phyloP scores from a whole-genome alignment of 2,113 vertebrate genomes.

The Serinus canaria region DNA sequence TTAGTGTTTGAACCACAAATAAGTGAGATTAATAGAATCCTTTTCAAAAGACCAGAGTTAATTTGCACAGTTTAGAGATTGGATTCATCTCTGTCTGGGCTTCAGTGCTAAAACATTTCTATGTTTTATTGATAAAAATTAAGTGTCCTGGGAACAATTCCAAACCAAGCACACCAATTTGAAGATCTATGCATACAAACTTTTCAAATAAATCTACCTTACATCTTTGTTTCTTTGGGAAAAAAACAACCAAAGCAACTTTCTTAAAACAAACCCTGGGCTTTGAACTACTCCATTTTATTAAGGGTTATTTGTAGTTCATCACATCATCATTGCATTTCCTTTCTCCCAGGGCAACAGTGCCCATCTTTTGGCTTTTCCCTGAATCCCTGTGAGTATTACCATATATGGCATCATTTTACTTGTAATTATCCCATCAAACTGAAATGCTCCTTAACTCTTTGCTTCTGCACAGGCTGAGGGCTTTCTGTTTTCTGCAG shows the following conservation, averaged over 20 bases:
- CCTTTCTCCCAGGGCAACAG: slow-evolving; percentile 47
- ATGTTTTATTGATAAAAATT: slow-evolving; percentile 70
- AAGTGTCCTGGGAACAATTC: slow-evolving; percentile 60
- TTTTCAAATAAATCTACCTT: slow-evolving; percentile 56
- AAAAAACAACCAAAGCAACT: not conserved
- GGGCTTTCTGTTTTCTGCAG: not conserved
- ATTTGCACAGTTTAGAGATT: not conserved
- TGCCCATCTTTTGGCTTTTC: slow-evolving; percentile 50
- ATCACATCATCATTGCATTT: slow-evolving; percentile 10
- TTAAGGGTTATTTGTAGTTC: slow-evolving; percentile 50
- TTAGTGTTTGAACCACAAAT: not conserved
- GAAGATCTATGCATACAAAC: not conserved
- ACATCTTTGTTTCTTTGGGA: slow-evolving; percentile 25
- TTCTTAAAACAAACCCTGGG: not conserved
- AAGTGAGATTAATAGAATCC: not conserved
- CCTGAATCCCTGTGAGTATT: not conserved
- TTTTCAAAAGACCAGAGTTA: not conserved
- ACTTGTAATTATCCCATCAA: slow-evolving; percentile 4
- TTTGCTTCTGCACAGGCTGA: not conserved
- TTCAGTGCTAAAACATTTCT: slow-evolving; percentile 34
- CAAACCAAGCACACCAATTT: slow-evolving; percentile 61
- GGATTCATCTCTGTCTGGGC: not conserved
- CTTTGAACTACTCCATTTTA: slow-evolving; percentile 18
- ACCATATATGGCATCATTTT: slow-evolving; percentile 47
- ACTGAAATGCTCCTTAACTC: slow-evolving; percentile 21